phyloP scores from a whole-genome alignment of 35 echinoderm and acorn worm species.

The Ophioderma brevispina region DNA sequence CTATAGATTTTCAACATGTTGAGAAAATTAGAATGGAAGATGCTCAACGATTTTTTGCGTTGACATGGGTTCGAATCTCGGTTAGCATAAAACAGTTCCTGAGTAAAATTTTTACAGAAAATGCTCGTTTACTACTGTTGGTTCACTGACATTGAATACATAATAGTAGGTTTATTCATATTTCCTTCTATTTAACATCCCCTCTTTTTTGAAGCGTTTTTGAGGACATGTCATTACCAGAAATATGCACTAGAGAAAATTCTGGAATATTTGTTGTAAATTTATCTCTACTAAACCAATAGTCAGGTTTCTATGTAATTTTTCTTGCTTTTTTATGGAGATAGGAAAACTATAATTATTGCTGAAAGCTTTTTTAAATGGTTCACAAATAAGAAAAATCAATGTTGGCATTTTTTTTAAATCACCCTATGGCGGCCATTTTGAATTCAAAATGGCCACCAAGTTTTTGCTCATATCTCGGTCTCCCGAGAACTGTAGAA shows the following conservation, averaged over 20 bases:
- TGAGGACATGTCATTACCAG: no score
- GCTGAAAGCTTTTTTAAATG: no score
- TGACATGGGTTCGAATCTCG: slow-evolving; percentile 16
- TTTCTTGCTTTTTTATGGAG: background rate
- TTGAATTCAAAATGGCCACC: no score
- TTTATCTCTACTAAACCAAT: background rate
- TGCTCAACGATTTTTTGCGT: slow-evolving; percentile 47
- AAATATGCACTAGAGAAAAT: no score
- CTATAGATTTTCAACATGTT: slow-evolving; percentile 33
- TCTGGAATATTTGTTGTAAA: no score
- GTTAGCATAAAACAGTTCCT: slow-evolving; percentile 51
- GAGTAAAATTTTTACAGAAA: slow-evolving; percentile 82
- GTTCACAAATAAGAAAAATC: no score
- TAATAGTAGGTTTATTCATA: slow-evolving; percentile 58
- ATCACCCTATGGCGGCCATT: no score
- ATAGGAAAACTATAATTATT: no score
- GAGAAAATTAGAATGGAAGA: slow-evolving; percentile 57
- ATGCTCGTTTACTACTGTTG: slow-evolving; percentile 78
- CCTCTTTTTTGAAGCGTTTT: background rate
- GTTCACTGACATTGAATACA: slow-evolving; percentile 40
- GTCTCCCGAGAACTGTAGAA: no score
- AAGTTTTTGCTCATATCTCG: no score
- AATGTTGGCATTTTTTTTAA: no score
- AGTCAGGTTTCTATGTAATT: background rate
- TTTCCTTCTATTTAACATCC: background rate